Evolutionary conservation across 1,140 invertebrate species (phyloP).

Genomic region (Euura lappo): DNA sequence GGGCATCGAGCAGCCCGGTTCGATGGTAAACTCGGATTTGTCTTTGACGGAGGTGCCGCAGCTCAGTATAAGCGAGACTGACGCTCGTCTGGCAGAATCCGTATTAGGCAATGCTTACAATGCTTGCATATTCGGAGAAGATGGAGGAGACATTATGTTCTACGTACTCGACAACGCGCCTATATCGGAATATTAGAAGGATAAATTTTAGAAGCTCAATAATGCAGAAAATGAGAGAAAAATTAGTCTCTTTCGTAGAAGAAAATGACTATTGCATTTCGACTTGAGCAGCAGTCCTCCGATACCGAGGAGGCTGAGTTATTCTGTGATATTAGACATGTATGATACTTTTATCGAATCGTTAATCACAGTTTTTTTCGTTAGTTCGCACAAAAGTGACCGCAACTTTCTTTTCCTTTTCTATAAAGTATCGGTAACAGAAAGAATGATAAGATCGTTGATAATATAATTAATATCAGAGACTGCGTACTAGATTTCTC

Average conservation of each 20-base stretch:
- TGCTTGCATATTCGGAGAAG: constrained; percentile 30
- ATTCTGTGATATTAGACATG: neutral
- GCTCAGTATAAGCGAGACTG: constrained; percentile 28
- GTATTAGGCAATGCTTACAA: constrained; percentile 26
- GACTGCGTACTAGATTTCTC: no score
- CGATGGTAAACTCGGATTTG: constrained; percentile 14
- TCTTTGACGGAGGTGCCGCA: constrained; percentile 24
- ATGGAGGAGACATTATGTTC: constrained; percentile 29
- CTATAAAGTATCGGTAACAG: no score
- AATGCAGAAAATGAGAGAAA: no score
- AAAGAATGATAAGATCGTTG: no score
- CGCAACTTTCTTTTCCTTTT: no score
- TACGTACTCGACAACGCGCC: constrained; percentile 29
- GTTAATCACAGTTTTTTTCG: neutral
- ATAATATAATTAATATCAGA: no score
- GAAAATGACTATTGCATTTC: no score
- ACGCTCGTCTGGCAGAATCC: constrained; percentile 24
- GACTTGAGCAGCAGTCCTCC: no score
- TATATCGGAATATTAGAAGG: constrained; percentile 26
- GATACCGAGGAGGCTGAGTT: neutral
- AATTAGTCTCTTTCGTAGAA: no score
- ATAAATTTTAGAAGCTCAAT: no score
- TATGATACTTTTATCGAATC: neutral
- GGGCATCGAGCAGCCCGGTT: constrained; percentile 14
- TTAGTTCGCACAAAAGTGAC: neutral